Evolutionary conservation across 2,113 vertebrate genomes (phyloP).

Genomic region (Origma solitaria): DNA sequence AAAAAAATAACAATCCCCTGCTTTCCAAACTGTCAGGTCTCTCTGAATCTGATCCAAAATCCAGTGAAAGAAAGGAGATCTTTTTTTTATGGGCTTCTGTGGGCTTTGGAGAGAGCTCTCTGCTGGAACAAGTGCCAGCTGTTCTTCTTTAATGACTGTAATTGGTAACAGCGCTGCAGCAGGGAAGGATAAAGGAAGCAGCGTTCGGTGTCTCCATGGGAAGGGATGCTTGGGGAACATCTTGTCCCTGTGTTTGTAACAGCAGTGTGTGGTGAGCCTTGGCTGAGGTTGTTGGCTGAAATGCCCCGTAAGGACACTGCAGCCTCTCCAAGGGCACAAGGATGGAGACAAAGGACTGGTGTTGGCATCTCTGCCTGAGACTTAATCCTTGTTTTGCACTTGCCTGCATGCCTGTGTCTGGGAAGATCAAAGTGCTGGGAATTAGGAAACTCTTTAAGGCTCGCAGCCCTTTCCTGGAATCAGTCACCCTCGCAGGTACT

Average conservation of each 20-base stretch:
- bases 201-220: neutral
- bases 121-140: neutral
- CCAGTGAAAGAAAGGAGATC: neutral
- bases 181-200: neutral
- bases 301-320: neutral
- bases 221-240: neutral
- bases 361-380: neutral
- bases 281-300: neutral
- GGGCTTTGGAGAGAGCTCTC: neutral
- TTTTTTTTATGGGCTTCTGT: neutral
- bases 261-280: neutral
- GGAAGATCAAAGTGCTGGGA: neutral
- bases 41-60: neutral
- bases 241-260: neutral
- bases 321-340: neutral
- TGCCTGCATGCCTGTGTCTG: neutral
- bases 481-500: neutral
- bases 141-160: neutral
- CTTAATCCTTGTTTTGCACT: neutral
- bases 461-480: neutral
- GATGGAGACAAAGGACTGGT: neutral
- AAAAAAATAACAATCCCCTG: neutral
- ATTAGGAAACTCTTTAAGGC: neutral
- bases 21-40: neutral
- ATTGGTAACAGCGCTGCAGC: neutral